Conservation (phyloP, 1,140 invertebrate species). For the Drosophila grimshawi region DNA sequence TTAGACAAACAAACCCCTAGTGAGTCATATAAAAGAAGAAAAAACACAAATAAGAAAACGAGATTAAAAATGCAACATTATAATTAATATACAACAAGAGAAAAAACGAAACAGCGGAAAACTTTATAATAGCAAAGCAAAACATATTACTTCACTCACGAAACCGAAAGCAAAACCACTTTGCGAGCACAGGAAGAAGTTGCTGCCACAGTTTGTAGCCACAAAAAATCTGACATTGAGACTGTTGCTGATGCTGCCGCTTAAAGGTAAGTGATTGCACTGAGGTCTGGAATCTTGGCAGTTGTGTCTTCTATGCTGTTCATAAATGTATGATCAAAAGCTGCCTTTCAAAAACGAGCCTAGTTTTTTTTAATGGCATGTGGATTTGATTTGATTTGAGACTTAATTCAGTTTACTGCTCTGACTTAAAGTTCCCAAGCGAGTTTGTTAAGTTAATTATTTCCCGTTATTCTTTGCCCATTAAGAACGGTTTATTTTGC, state of each 20-base stretch:
- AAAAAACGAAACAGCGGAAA: conserved; percentile 61
- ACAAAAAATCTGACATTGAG: conserved; percentile 56
- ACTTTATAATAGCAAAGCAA: conserved; percentile 59
- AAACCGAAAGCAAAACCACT: conserved; percentile 65
- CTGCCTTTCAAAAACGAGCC: conserved; percentile 58
- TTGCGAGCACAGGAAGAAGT: conserved; percentile 58
- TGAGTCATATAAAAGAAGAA: conserved; percentile 55
- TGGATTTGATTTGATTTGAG: not conserved
- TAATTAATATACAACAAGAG: conserved; percentile 58
- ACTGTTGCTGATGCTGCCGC: conserved; percentile 59
- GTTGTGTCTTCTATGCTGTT: conserved; percentile 30
- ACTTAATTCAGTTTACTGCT: not conserved
- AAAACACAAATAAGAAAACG: conserved; percentile 39
- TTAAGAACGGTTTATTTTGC: too few relatives aligned
- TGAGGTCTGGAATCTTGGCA: conserved; percentile 38
- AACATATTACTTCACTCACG: conserved; percentile 72
- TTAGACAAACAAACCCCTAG: conserved; percentile 60
- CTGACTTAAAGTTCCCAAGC: not conserved
- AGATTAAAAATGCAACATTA: conserved; percentile 62
- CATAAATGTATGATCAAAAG: conserved; percentile 51
- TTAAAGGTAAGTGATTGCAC: conserved; percentile 73
- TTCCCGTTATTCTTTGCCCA: too few relatives aligned
- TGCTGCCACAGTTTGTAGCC: conserved; percentile 58
- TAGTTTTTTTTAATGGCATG: conserved; percentile 6
- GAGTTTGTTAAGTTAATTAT: too few relatives aligned